These are phyloP conservation scores for Nothobranchius furzeri DNA, from an alignment of 2,113 vertebrate genomes.

Conservation along the genomic window DNA sequence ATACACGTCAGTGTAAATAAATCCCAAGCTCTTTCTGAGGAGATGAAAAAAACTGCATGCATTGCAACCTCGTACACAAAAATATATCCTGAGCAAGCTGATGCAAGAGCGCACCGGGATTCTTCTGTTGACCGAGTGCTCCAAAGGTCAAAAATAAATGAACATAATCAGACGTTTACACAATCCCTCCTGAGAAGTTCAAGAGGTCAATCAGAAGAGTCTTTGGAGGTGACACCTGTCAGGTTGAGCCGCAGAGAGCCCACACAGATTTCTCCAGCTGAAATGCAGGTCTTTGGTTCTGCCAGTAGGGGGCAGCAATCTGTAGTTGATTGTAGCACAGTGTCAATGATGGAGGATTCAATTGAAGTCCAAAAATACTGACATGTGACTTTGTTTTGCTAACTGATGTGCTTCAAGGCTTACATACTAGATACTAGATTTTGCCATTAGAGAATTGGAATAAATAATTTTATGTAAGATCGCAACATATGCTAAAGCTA, in stretches of 20 bases:
- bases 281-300: slow-evolving; percentile 59
- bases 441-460: too few species aligned
- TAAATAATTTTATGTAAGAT: too few species aligned
- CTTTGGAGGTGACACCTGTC: slow-evolving; percentile 67
- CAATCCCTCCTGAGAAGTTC: slow-evolving; percentile 7
- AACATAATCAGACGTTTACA: slow-evolving; percentile 13
- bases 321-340: slow-evolving; percentile 59
- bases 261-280: slow-evolving; percentile 75
- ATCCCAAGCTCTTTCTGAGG: slow-evolving; percentile 8
- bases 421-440: not conserved
- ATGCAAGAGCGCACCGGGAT: not conserved
- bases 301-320: slow-evolving; percentile 65
- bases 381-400: slow-evolving; percentile 32
- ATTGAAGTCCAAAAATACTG: slow-evolving; percentile 76
- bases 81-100: slow-evolving; percentile 28
- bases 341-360: slow-evolving; percentile 78
- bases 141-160: not conserved
- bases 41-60: slow-evolving; percentile 15
- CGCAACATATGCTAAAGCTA: too few species aligned
- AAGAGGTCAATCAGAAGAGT: slow-evolving; percentile 52
- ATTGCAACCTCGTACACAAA: slow-evolving; percentile 36
- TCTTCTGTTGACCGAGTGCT: slow-evolving; percentile 17
- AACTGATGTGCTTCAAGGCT: not conserved
- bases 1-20: not conserved
- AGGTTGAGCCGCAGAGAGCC: slow-evolving; percentile 81